phyloP scores from a whole-genome alignment of 2,113 vertebrate genomes.

The Aphelocoma coerulescens region DNA sequence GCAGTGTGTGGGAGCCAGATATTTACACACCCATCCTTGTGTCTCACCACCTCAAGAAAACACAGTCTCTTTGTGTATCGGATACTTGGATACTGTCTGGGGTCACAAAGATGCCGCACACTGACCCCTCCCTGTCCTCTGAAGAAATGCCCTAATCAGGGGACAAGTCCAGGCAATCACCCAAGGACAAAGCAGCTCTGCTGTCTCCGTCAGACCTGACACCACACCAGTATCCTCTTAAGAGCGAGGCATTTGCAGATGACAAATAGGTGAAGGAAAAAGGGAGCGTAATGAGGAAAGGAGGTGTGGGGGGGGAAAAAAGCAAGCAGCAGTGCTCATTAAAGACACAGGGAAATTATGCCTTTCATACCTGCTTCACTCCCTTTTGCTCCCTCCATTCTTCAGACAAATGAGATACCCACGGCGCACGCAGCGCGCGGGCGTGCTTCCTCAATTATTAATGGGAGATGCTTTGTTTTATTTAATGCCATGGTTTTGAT shows the following conservation, averaged over 20 bases:
- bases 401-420: constrained; percentile 22
- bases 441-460: constrained; percentile 43
- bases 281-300: not conserved
- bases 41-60: not conserved
- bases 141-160: not conserved
- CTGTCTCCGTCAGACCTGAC: not conserved
- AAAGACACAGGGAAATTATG: not conserved
- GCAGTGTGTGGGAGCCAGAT: not conserved
- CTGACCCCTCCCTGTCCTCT: not conserved
- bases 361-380: not conserved
- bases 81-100: not conserved
- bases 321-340: constrained; percentile 15
- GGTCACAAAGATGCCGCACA: not conserved
- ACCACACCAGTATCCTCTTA: not conserved
- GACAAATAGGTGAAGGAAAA: constrained; percentile 16
- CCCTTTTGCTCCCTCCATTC: constrained; percentile 34
- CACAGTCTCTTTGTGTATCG: accelerated
- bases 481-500: constrained; percentile 32
- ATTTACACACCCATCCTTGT: not conserved
- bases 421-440: accelerated
- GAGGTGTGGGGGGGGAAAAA: not conserved
- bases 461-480: constrained; percentile 54
- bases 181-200: not conserved
- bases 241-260: not conserved
- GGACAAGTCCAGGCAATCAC: not conserved